Base-by-base conservation (phyloP, 2,113 vertebrate species). In the Aldabrachelys gigantea region DNA sequence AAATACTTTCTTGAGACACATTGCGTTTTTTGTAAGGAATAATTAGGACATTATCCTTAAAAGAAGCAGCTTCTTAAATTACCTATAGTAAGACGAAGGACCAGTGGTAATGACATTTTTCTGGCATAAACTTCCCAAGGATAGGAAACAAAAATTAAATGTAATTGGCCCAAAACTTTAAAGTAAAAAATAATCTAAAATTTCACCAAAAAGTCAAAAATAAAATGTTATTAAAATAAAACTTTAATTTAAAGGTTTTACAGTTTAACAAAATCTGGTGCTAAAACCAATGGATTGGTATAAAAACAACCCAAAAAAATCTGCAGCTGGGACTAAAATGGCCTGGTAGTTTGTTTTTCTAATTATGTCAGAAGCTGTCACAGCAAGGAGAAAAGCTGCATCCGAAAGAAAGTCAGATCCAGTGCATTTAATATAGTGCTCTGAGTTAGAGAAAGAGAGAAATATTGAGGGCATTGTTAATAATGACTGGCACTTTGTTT, bases 401-500 rank as follows among this genome's bases (percentile, higher is more conserved):
- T 47, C 49, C 5, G 5, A 35, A 8, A 16, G 72, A 47, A 29
- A 92, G 10, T 47, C 27, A 25, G 16, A 22, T 27, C 11, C 38
- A 78, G 13, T 29, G 21, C 47, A 19, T 47, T 88, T 65, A 52
- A 38, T 88, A 53, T 65, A 79, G 57, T 31, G 38, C 59, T 65
- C 25, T 38, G 65, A 72, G n/a, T 72, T 72, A n/a, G 7, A 78
- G n/a, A 83, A 57, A 87, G 62, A 82, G 35, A 41, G 31, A 54
- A 24, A 54, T 69, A 83, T 79, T 65, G 62, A 90, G 82, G 53
- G 56, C 56, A 84, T 88, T 75, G 69, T 84, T 92, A 92, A 88
- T 92, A 78, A 84, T 80, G 80, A 88, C 47, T 80, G 85, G 69
- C 85, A 84, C 47, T 57, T 59, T 92, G 80, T 88, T 92, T 88